Evolutionary conservation across 2,113 vertebrate species (phyloP), one percentile per base, ranked within the genome.

Genomic region (Lichenostomus cassidix): DNA sequence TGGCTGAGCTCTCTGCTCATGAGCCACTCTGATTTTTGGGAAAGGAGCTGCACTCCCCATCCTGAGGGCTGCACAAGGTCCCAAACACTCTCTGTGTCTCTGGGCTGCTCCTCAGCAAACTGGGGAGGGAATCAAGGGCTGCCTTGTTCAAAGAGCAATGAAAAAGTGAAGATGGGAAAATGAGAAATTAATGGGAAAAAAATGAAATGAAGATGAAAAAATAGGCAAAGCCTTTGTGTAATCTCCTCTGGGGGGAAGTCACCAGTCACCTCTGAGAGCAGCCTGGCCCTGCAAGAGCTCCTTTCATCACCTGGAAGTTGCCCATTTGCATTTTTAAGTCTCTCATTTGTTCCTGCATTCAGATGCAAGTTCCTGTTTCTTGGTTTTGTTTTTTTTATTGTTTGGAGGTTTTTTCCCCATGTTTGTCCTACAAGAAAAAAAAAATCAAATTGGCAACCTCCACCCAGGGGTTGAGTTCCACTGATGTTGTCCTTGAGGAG

Each of bases 41-140:
- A 13, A 16, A 13, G 55, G 42, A 18, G n/a, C 21, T 42, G 29
- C 17, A 5, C 10, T 18, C 33, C 21, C 22, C 37, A 21, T 19
- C 5, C 0, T 9, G 7, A 2, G 23, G 41, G 46, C 69, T 68
- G 53, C 20, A 8, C 11, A 1, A 5, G 2, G 3, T 15, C 44
- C 25, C 55, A 2, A 15, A 8, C 17, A 0, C 15, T 12, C 39
- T 31, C 20, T 0, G 8, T 1, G 12, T 2, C 60, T 33, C 77
- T 6, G 4, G 42, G 42, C 35, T 58, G n/a, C 33, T 80, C 25
- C 2, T 3, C 59, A 64, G 35, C n/a, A 46, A 55, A 19, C 16
- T 9, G 69, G 49, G 79, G n/a, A 17, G 35, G 50, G 60, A 59
- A 25, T 4, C 5, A 9, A 29, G 25, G 11, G 13, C 23, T 67